Percentiles rank a stretch among this genome's conserved stretches.
Evolutionary conservation across 2,113 vertebrate genomes (phyloP).

Genomic region (Grammomys surdaster): DNA sequence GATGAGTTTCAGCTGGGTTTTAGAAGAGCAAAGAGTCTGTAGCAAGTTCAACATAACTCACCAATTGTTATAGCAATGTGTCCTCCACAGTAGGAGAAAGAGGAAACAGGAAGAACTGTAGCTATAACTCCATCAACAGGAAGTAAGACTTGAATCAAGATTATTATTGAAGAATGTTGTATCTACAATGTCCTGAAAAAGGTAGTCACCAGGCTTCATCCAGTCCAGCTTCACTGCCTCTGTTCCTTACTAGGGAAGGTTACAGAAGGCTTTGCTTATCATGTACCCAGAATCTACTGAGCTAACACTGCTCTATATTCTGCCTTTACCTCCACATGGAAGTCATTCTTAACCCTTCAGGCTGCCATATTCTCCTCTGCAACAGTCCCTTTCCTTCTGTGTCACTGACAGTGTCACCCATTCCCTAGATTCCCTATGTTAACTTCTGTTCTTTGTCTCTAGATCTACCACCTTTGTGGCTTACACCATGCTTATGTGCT

Average conservation of each 20-base stretch:
- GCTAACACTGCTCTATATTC: background rate
- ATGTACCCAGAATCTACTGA: too few species aligned
- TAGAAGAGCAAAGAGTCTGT: background rate
- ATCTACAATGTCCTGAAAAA: background rate
- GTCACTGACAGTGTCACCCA: background rate
- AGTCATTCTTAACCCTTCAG: background rate
- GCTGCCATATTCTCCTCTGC: background rate
- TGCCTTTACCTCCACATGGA: background rate
- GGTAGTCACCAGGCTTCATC: background rate
- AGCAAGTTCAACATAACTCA: background rate
- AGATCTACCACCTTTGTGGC: background rate
- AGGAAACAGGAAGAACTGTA: background rate
- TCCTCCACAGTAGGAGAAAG: background rate
- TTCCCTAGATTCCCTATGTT: background rate
- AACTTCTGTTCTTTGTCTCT: background rate
- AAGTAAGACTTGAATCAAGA: background rate
- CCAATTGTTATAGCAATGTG: background rate
- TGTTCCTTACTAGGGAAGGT: background rate
- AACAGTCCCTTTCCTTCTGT: too few species aligned
- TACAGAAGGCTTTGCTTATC: background rate
- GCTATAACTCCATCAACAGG: background rate
- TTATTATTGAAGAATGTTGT: background rate
- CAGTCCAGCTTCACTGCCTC: too few species aligned
- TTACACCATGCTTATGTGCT: background rate
- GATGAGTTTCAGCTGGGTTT: background rate